Evolutionary conservation across 2,888 invertebrate species (phyloP).

Genomic region (Smittia sp.): DNA sequence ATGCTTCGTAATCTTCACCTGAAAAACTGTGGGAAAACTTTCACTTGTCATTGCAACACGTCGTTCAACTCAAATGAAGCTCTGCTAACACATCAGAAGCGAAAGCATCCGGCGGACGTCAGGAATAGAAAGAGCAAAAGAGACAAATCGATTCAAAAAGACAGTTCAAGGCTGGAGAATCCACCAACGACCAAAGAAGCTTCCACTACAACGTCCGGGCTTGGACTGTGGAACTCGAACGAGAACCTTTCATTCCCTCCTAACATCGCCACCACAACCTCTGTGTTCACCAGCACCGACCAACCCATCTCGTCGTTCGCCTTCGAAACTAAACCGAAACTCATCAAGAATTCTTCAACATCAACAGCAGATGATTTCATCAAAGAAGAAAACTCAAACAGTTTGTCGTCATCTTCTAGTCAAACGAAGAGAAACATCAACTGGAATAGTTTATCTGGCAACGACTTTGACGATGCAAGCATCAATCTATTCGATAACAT

Average conservation of each 20-base stretch:
- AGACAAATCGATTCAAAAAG: constrained; percentile 10
- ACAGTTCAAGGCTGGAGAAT: background rate
- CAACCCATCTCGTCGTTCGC: constrained; percentile 11
- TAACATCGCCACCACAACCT: background rate
- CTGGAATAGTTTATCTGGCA: background rate
- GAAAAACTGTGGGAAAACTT: constrained; percentile 46
- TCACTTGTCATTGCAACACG: constrained; percentile 51
- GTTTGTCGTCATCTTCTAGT: constrained; percentile 18
- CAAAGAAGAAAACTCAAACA: constrained; percentile 34
- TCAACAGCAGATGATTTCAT: constrained; percentile 30
- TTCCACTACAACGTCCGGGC: constrained; percentile 12
- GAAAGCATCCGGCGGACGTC: constrained; percentile 49
- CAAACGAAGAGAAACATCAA: constrained; percentile 29
- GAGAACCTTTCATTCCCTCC: background rate
- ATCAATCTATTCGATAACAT: background rate
- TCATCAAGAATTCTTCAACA: constrained; percentile 32
- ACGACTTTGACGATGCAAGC: constrained; percentile 18
- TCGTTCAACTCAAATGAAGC: constrained; percentile 51
- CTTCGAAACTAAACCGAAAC: background rate
- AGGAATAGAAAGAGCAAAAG: background rate
- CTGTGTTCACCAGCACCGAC: background rate
- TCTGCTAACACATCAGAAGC: constrained; percentile 50
- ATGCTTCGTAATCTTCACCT: constrained; percentile 23
- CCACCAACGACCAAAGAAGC: background rate
- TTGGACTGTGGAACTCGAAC: background rate